Evolutionary conservation across 2,113 vertebrate genomes (phyloP), one percentile per base, ranked within the genome.

Genomic region (Saccopteryx leptura): DNA sequence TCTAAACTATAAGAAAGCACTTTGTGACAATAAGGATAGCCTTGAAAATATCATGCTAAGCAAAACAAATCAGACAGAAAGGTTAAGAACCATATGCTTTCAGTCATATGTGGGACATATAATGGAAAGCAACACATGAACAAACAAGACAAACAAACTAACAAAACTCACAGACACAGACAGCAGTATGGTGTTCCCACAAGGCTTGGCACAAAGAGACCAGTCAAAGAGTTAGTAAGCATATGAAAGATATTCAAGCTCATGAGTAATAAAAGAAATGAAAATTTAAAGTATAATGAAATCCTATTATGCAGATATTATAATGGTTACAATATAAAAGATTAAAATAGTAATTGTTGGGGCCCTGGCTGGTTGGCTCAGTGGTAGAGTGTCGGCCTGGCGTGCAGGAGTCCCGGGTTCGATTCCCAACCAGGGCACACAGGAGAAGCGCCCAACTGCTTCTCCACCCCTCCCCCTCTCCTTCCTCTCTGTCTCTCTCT

Each of bases 261-360:
- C 48, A 61, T n/a, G 19, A 65, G n/a, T 91, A 65, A 95, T 86
- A 8, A 80, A 26, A 71, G 13, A 78, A 80, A 26, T 63, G 13
- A 78, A 72, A n/a, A 69, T 50, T 52, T 85, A 60, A 76, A 90
- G 50, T 54, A 61, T 74, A 78, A 78, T 90, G 46, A 84, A 31
- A 61, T 63, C 24, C 54, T 78, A 56, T 39, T 71, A 24, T 11
- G 72, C 8, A 85, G 56, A 33, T 54, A 63, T 26, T 94, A 56
- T 13, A 74, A 28, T 50, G 68, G 3, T 8, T 76, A 66, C 15
- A 89, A 21, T 33, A 68, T 66, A 76, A 89, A 89, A 76, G 15
- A 48, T 50, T 93, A 68, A 81, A 89, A 71, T 54, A 71, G 6
- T 71, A 63, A 78, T 17, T 54, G 17, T 50, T 94, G 68, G 71